Conservation (phyloP, 2,113 vertebrate species). For the Coturnix japonica region DNA sequence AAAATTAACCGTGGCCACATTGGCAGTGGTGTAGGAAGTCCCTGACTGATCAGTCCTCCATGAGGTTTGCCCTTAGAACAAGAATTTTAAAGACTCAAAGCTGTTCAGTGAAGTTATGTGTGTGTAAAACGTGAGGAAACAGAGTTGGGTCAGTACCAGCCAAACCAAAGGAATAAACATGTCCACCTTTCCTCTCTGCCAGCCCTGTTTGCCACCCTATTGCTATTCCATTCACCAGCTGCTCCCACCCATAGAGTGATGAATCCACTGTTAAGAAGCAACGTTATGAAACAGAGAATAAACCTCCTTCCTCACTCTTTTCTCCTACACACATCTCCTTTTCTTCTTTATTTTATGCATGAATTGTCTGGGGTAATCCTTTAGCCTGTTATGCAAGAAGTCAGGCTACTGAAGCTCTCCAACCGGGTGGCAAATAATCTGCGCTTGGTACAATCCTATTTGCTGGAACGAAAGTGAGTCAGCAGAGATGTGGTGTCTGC, state of each 20-base stretch:
- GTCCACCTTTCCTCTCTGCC: neutral
- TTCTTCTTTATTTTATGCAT: neutral
- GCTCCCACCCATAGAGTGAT: neutral
- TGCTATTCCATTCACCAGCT: neutral
- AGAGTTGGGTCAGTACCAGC: neutral
- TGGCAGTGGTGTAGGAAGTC: neutral
- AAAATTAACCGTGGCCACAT: neutral
- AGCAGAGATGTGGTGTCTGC: constrained; percentile 33
- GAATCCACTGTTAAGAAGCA: neutral
- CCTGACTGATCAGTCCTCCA: neutral
- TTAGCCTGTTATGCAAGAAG: constrained; percentile 34
- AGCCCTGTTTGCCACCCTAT: neutral
- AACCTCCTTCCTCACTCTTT: neutral
- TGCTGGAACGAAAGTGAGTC: constrained; percentile 40
- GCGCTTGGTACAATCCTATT: constrained; percentile 12
- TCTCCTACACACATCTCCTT: neutral
- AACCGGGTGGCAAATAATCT: constrained; percentile 10
- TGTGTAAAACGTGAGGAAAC: neutral
- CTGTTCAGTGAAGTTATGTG: neutral
- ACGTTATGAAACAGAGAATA: neutral
- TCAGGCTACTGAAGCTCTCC: neutral
- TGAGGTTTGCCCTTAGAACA: neutral
- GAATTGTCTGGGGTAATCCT: neutral
- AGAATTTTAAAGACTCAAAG: neutral
- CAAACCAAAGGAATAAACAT: neutral